Conservation (phyloP, 2,113 vertebrate genomes). For the Tursiops truncatus region DNA sequence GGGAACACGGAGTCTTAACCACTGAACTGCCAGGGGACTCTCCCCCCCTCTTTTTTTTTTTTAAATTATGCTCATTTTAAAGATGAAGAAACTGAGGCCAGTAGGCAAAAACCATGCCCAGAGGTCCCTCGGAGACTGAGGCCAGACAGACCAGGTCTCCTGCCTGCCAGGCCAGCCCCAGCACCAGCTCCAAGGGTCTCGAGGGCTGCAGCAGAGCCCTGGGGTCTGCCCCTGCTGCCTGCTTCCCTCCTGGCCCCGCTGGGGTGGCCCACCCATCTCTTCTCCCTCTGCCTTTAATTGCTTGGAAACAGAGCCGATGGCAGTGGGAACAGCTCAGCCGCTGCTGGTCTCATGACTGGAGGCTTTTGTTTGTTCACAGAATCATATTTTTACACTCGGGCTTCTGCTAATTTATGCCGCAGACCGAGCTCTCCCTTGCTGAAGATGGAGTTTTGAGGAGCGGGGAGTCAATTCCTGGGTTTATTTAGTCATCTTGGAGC, state of each 20-base stretch:
- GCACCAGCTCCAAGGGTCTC: background rate
- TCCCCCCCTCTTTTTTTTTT: background rate
- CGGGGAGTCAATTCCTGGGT: conserved; percentile 41
- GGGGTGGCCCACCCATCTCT: background rate
- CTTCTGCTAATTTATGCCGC: conserved; percentile 76
- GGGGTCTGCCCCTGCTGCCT: too few species aligned
- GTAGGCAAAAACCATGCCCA: background rate
- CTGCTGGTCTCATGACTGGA: conserved; percentile 70
- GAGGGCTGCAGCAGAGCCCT: background rate
- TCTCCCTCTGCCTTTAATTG: conserved; percentile 68
- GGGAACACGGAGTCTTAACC: background rate
- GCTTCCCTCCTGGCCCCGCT: background rate
- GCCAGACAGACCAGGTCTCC: background rate
- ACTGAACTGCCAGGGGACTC: background rate
- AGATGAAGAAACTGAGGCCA: conserved; percentile 17
- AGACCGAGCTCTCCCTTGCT: conserved; percentile 50
- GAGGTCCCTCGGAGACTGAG: background rate
- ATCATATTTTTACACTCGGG: conserved; percentile 76
- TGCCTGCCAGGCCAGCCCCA: background rate
- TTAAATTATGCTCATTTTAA: background rate
- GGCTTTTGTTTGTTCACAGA: conserved; percentile 77
- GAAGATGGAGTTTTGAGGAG: conserved; percentile 47
- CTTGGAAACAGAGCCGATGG: conserved; percentile 71
- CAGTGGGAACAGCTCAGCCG: conserved; percentile 53
- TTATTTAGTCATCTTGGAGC: conserved; percentile 61